Percentiles rank a stretch among this genome's conserved stretches.
phyloP scores from a whole-genome alignment of 2,113 vertebrate species.

The Haplochromis vanheusdeni region DNA sequence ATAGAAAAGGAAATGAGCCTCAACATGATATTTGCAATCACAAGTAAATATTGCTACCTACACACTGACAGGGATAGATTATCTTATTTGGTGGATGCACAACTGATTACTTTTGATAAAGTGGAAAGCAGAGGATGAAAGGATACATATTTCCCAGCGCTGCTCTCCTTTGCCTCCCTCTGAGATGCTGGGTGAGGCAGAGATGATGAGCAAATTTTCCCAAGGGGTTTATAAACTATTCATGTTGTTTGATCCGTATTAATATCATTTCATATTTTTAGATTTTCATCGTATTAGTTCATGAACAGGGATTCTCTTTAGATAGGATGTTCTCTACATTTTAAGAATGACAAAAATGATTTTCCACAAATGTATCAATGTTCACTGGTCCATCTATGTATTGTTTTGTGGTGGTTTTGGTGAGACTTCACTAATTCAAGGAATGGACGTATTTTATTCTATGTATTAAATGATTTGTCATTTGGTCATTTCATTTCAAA shows the following conservation, averaged over 20 bases:
- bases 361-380: background rate
- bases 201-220: constrained; percentile 11
- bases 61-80: background rate
- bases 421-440: background rate
- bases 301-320: constrained; percentile 9
- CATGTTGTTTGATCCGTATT: constrained; percentile 18
- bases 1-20: background rate
- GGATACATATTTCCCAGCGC: background rate
- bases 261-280: background rate
- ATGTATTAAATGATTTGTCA: background rate
- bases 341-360: background rate
- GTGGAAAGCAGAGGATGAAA: background rate
- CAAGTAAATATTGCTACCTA: background rate
- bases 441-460: background rate
- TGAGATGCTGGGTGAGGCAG: constrained; percentile 10
- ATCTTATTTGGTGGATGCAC: background rate
- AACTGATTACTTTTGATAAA: background rate
- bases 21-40: constrained; percentile 3
- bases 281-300: background rate
- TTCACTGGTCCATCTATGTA: background rate
- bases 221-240: constrained; percentile 16
- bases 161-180: background rate
- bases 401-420: background rate
- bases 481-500: background rate
- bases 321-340: background rate